Conservation (phyloP, 2,888 invertebrate genomes). For the Panorpa germanica region DNA sequence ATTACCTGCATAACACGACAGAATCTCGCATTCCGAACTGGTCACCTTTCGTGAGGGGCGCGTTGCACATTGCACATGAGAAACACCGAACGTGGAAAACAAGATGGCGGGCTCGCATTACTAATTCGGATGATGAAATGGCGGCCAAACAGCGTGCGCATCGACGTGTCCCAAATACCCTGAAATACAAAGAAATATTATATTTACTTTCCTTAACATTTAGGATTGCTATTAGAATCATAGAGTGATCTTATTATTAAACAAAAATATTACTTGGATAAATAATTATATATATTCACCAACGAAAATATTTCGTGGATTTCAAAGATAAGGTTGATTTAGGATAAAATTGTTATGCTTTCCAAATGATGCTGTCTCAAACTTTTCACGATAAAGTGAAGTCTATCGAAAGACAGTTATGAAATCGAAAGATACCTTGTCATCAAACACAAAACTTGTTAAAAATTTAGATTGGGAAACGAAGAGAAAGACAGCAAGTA, state of each 20-base stretch:
- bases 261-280: not conserved
- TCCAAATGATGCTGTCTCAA: too few species aligned
- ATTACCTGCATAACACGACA: slow-evolving; percentile 65
- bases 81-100: slow-evolving; percentile 94
- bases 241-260: not conserved
- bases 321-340: not conserved
- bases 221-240: slow-evolving; percentile 2
- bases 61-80: slow-evolving; percentile 75
- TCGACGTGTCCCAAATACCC: slow-evolving; percentile 75
- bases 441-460: too few species aligned
- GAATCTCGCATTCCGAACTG: slow-evolving; percentile 85
- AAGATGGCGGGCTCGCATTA: slow-evolving; percentile 83
- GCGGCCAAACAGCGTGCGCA: slow-evolving; percentile 81
- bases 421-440: too few species aligned
- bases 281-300: slow-evolving; percentile 3
- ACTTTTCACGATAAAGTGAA: too few species aligned
- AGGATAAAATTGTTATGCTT: too few species aligned
- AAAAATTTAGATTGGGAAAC: too few species aligned
- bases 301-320: not conserved
- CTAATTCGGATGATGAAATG: slow-evolving; percentile 78
- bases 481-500: too few species aligned
- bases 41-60: slow-evolving; percentile 79
- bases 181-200: slow-evolving; percentile 30
- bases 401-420: too few species aligned
- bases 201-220: too few species aligned